A percentile compares a stretch with the other conserved stretches of the same genome.
phyloP scores from a whole-genome alignment of 2,888 invertebrate species.

The Idaea straminata region DNA sequence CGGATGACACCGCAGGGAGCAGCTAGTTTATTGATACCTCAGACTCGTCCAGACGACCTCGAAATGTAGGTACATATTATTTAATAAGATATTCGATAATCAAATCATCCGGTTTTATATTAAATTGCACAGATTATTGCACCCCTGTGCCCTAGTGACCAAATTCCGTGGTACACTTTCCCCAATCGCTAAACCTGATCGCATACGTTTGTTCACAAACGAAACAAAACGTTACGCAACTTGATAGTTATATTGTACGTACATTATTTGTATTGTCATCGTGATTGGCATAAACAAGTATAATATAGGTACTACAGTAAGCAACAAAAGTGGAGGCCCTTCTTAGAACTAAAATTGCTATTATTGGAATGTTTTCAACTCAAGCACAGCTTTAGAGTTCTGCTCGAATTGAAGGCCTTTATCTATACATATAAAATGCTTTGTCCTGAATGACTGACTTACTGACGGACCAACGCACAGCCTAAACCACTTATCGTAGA shows the following conservation, averaged over 20 bases:
- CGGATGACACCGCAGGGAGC: too few species aligned
- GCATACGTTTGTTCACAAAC: constrained; percentile 15
- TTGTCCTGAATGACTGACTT: too few species aligned
- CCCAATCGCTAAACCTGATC: constrained; percentile 25
- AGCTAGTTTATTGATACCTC: too few species aligned
- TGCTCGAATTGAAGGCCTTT: too few species aligned
- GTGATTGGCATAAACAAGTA: constrained; percentile 9
- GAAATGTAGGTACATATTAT: not conserved
- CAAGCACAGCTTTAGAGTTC: too few species aligned
- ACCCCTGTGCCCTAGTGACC: constrained; percentile 35
- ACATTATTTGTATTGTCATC: constrained; percentile 24
- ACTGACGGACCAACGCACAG: too few species aligned
- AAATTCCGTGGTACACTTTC: constrained; percentile 38
- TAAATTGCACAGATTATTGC: constrained; percentile 30
- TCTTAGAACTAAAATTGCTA: too few species aligned
- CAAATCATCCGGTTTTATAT: not conserved
- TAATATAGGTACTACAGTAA: too few species aligned
- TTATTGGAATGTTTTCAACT: too few species aligned
- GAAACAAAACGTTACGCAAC: constrained; percentile 23
- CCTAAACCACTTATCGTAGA: too few species aligned
- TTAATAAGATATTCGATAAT: not conserved
- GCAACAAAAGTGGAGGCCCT: too few species aligned
- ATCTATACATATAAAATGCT: too few species aligned
- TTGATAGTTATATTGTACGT: constrained; percentile 14
- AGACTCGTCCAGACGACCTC: not conserved